phyloP scores from a whole-genome alignment of 2,888 invertebrate species.

The Darwinula stevensoni region DNA sequence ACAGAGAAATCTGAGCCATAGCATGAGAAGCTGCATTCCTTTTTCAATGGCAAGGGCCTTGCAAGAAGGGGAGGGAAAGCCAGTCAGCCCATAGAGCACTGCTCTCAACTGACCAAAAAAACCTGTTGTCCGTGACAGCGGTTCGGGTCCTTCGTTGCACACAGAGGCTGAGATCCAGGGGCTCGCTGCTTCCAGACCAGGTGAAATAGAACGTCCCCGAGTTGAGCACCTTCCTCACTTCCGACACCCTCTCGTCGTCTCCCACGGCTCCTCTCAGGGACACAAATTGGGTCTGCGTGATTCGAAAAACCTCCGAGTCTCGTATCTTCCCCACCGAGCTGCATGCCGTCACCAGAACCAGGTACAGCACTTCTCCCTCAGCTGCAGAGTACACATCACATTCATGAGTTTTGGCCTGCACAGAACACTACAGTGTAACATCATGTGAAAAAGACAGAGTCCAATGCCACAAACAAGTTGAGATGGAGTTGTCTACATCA shows the following conservation, averaged over 20 bases:
- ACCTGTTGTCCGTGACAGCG: constrained; percentile 60
- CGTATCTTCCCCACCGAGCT: constrained; percentile 85
- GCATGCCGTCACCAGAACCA: constrained; percentile 82
- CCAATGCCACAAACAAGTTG: too few species aligned
- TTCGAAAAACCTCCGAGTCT: constrained; percentile 76
- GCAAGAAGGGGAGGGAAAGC: too few species aligned
- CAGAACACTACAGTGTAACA: too few species aligned
- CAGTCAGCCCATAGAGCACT: too few species aligned
- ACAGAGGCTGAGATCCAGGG: constrained; percentile 74
- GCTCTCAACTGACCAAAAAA: constrained; percentile 91
- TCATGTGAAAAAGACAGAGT: too few species aligned
- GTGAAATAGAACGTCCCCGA: constrained; percentile 98
- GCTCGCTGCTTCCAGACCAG: constrained; percentile 28
- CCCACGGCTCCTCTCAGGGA: constrained; percentile 25
- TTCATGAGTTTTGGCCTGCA: too few species aligned
- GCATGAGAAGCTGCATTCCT: too few species aligned
- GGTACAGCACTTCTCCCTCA: constrained; percentile 50
- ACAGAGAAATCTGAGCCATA: too few species aligned
- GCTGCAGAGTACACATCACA: too few species aligned
- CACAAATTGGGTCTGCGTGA: constrained; percentile 69
- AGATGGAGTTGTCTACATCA: background rate
- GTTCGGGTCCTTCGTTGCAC: constrained; percentile 61
- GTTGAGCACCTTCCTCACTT: constrained; percentile 50
- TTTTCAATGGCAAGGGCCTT: constrained; percentile 3
- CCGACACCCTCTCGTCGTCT: constrained; percentile 18